A percentile compares a stretch with the other conserved stretches of the same genome.
These are phyloP conservation scores for Maniola jurtina DNA, from an alignment of 1,140 invertebrate genomes.

Conservation along the genomic window DNA sequence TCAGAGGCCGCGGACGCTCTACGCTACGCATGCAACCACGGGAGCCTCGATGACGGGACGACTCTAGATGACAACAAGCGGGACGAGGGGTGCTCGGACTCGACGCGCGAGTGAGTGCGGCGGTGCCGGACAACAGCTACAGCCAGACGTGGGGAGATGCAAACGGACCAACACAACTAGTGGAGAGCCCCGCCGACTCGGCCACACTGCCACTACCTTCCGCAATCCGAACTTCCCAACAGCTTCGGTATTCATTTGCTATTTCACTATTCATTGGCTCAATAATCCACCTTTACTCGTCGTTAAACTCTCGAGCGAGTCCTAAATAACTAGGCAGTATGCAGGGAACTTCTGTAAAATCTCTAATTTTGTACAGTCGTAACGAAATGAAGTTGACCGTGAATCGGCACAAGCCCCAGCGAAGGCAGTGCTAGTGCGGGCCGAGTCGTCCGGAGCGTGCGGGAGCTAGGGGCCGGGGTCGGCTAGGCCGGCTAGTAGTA, in stretches of 20 bases:
- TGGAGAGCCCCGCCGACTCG: conserved; percentile 43
- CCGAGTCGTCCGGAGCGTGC: conserved; percentile 36
- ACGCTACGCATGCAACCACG: conserved; percentile 10
- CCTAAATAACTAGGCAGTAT: too few species aligned
- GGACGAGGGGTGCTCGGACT: conserved; percentile 26
- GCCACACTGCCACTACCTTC: conserved; percentile 42
- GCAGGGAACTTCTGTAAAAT: too few species aligned
- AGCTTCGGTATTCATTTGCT: too few species aligned
- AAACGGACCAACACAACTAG: conserved; percentile 60
- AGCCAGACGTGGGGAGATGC: conserved; percentile 54
- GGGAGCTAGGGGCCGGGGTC: conserved; percentile 27
- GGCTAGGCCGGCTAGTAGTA: conserved; percentile 50
- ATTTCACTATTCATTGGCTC: too few species aligned
- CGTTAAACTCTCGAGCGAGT: too few species aligned
- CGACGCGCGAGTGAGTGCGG: conserved; percentile 17
- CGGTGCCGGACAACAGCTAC: conserved; percentile 51
- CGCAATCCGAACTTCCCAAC: background rate
- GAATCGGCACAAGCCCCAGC: background rate
- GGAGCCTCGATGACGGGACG: conserved; percentile 1
- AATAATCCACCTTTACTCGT: too few species aligned
- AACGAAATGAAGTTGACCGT: background rate
- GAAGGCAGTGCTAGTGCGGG: conserved; percentile 30
- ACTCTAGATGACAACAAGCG: conserved; percentile 42
- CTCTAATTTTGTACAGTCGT: too few species aligned
- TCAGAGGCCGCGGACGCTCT: conserved; percentile 6